A percentile compares a stretch with the other conserved stretches of the same genome.
phyloP scores from a whole-genome alignment of 92 coral and sea anemone species.

The Galaxea fascicularis region DNA sequence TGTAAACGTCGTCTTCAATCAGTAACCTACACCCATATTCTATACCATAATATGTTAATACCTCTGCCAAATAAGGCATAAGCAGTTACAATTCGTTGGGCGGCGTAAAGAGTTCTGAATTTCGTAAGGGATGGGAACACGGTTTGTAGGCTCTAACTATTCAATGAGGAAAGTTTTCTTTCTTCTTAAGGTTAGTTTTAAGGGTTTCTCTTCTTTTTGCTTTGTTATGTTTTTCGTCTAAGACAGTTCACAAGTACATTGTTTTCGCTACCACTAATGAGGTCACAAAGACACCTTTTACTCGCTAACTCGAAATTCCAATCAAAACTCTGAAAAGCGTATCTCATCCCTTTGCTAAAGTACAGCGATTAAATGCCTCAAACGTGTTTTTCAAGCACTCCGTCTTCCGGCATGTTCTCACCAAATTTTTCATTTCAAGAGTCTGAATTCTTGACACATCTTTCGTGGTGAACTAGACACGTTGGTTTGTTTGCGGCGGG shows the following conservation, averaged over 20 bases:
- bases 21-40: constrained; percentile 8
- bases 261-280: background rate
- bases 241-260: background rate
- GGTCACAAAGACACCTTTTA: too few species aligned
- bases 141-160: background rate
- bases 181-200: constrained; percentile 1
- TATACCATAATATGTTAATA: constrained; percentile 28
- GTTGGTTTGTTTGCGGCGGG: background rate
- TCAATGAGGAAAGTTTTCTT: background rate
- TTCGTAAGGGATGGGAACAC: background rate
- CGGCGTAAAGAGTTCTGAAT: background rate
- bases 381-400: background rate
- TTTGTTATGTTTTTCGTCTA: background rate
- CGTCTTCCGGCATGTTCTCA: background rate
- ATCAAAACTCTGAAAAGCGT: background rate
- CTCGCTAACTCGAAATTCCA: background rate
- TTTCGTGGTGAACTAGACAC: background rate
- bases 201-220: background rate
- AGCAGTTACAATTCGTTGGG: background rate
- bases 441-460: background rate
- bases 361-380: background rate
- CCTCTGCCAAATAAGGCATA: constrained; percentile 23
- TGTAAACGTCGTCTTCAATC: background rate
- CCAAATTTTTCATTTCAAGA: background rate
- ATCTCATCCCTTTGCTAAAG: background rate